These are phyloP conservation scores for Ommatoiulus sabulosus DNA, from an alignment of 2,888 invertebrate species.

Conservation along the genomic window DNA sequence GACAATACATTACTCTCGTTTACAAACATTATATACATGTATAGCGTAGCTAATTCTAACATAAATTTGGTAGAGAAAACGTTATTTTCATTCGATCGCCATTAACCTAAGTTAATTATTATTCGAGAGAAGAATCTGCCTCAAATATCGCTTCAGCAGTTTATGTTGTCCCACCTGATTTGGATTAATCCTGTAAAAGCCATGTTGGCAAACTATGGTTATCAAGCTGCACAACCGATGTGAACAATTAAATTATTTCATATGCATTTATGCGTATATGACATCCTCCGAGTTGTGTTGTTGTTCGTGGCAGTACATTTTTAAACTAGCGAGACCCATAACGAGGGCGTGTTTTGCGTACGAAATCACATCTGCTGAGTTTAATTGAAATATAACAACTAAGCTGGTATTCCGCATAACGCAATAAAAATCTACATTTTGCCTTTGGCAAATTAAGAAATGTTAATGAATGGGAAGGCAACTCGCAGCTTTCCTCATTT, in stretches of 20 bases:
- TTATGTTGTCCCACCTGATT: background rate
- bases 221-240: background rate
- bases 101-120: too few relatives aligned
- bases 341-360: slow-evolving; percentile 15
- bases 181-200: background rate
- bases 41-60: too few relatives aligned
- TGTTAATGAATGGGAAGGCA: background rate
- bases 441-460: slow-evolving; percentile 19
- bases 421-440: background rate
- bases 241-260: slow-evolving; percentile 6
- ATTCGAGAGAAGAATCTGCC: too few relatives aligned
- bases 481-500: background rate
- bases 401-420: background rate
- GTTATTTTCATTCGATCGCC: too few relatives aligned
- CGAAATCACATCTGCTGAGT: slow-evolving; percentile 10
- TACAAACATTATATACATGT: too few relatives aligned
- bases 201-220: background rate
- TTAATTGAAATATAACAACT: slow-evolving; percentile 19
- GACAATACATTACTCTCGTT: too few relatives aligned
- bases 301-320: background rate
- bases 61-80: too few relatives aligned
- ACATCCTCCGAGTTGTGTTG: background rate
- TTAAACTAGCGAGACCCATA: background rate
- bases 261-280: background rate
- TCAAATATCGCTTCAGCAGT: too few relatives aligned